phyloP scores from a whole-genome alignment of 2,113 vertebrate species.

The Romanogobio albipinnatus region DNA sequence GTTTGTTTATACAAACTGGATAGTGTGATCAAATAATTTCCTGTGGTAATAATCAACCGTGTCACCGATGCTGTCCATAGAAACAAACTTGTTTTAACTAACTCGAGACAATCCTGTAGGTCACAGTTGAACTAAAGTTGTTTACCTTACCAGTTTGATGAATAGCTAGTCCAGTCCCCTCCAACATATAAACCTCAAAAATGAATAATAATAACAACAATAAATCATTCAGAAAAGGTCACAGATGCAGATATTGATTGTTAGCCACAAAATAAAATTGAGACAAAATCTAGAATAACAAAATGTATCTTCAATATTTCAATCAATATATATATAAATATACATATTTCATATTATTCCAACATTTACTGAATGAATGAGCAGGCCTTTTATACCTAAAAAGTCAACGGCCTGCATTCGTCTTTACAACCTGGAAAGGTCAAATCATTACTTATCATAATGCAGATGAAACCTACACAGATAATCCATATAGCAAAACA shows the following conservation, averaged over 20 bases:
- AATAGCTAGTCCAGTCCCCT: neutral
- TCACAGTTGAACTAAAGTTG: neutral
- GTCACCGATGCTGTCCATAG: neutral
- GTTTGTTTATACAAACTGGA: too few species aligned
- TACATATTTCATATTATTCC: neutral
- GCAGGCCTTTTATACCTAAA: neutral
- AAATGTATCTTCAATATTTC: neutral
- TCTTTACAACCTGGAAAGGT: constrained; percentile 35
- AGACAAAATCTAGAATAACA: neutral
- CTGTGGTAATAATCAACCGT: too few species aligned
- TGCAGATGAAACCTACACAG: constrained; percentile 32
- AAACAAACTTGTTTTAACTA: neutral
- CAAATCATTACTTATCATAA: constrained; percentile 32
- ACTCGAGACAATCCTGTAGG: too few species aligned
- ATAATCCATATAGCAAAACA: constrained; percentile 31
- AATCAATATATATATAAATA: neutral
- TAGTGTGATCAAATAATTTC: too few species aligned
- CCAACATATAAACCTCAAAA: neutral
- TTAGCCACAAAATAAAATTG: neutral
- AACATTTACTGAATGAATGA: neutral
- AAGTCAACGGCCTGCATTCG: neutral
- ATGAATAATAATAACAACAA: neutral
- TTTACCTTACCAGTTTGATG: neutral
- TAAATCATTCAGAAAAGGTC: neutral
- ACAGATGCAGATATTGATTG: neutral